Evolutionary conservation across 2,113 vertebrate genomes (phyloP), one percentile per base, ranked within the genome.

Genomic region (Grantiella picta): DNA sequence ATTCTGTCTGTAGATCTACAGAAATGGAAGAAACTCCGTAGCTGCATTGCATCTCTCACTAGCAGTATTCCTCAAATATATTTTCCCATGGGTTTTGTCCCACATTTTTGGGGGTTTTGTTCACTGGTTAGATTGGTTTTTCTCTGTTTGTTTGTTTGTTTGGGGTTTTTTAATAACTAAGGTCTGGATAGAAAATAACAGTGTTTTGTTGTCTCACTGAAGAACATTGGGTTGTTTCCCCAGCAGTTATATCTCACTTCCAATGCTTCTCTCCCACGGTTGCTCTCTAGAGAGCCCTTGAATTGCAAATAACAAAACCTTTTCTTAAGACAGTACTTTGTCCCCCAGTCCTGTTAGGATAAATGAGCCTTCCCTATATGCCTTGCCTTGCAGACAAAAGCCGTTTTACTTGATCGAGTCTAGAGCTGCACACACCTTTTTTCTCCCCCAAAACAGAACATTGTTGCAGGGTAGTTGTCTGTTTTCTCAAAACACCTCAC

Each of bases 61-160:
- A 33, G 25, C 12, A 18, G 17, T 60, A 42, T 21, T 80, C 40
- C 50, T 42, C 36, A 31, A 15, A 36, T 49, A 1, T 23, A 28
- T 82, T 69, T 83, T 65, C n/a, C 42, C 13, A 17, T 38, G 25
- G 29, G 22, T 3, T 40, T 86, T 91, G 6, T 15, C 24, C 31
- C 7, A n/a, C 5, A 13, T 40, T 82, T 86, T 14, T 3, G 3
- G 8, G 31, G 10, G 4, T 2, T 54, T 77, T 63, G 8, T 60
- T 72, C 2, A 3, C 19, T 85, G 8, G 1, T 56, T 65, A 38
- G 1, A 4, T 12, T 47, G 27, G 2, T 38, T 4, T 2, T 28
- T 7, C 11, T 25, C 31, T 38, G 7, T 19, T 81, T 12, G 5
- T 64, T 65, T 22, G 16, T 44, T 44, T 52, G 17, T 31, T 49